These are phyloP conservation scores for Rambutsinella grinnellia DNA, from an alignment of 2,888 invertebrate species.

Conservation along the genomic window DNA sequence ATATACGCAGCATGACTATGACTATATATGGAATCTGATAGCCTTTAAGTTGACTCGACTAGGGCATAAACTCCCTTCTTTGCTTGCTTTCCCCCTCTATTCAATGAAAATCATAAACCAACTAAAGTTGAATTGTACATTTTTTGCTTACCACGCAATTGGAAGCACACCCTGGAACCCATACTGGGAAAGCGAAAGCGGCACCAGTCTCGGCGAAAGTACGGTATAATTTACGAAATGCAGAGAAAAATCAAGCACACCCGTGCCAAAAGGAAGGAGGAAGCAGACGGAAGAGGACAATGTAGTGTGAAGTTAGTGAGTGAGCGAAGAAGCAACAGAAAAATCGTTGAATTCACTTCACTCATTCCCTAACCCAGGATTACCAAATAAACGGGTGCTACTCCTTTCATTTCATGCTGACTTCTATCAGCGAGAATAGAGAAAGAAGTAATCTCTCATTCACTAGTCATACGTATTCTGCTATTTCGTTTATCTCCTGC, in stretches of 20 bases:
- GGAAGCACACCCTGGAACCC: constrained; percentile 39
- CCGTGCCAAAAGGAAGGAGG: background rate
- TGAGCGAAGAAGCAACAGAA: background rate
- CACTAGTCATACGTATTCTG: too few relatives aligned
- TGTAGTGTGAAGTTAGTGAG: background rate
- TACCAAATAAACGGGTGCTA: background rate
- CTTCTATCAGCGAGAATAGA: background rate
- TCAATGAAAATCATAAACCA: constrained; percentile 32
- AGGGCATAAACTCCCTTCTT: constrained; percentile 14
- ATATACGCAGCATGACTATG: constrained; percentile 26
- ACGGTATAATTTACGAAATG: constrained; percentile 7
- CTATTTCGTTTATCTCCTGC: background rate
- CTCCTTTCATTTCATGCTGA: background rate
- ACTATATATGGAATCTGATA: too few relatives aligned
- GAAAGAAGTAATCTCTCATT: too few relatives aligned
- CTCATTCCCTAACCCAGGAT: background rate
- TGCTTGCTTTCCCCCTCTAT: constrained; percentile 36
- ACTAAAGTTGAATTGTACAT: constrained; percentile 11
- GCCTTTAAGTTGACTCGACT: background rate
- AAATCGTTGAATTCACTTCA: background rate
- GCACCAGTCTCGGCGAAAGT: constrained; percentile 3
- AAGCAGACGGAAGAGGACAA: background rate
- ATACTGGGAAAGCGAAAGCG: constrained; percentile 13
- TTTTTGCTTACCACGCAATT: constrained; percentile 40
- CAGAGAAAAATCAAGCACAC: constrained; percentile 14